phyloP scores from a whole-genome alignment of 2,113 vertebrate genomes.

The Polypterus senegalus region DNA sequence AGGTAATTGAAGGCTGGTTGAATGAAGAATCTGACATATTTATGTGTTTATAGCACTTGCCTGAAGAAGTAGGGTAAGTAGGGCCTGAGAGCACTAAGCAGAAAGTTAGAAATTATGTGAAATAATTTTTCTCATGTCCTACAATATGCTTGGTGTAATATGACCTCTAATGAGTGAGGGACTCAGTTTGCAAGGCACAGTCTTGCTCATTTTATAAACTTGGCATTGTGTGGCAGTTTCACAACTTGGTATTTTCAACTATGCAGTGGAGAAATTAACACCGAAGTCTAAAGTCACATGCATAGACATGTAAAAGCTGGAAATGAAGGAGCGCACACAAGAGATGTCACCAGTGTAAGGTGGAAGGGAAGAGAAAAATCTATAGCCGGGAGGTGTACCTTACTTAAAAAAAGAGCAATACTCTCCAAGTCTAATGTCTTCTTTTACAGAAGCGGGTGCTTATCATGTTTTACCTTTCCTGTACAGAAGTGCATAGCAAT shows the following conservation, averaged over 20 bases:
- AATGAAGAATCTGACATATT: constrained; percentile 6
- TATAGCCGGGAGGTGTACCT: no score
- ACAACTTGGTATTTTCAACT: background rate
- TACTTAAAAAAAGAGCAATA: no score
- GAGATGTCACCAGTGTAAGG: no score
- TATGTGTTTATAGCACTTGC: constrained; percentile 7
- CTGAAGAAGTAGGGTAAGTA: background rate
- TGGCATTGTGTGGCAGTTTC: background rate
- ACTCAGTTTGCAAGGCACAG: background rate
- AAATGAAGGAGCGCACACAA: no score
- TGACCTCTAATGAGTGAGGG: background rate
- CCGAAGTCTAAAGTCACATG: no score
- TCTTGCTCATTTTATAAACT: background rate
- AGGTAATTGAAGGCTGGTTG: no score
- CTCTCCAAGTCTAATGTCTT: no score
- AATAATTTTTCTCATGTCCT: background rate
- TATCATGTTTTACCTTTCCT: no score
- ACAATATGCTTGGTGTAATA: background rate
- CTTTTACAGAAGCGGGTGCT: no score
- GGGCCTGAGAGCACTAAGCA: background rate
- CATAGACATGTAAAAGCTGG: no score
- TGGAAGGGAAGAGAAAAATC: no score
- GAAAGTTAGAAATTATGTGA: background rate
- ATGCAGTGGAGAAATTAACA: background rate
- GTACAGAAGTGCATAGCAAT: no score